A percentile compares a stretch with the other conserved stretches of the same genome.
These are phyloP conservation scores for Charina bottae DNA, from an alignment of 2,113 vertebrate species.

Conservation along the genomic window DNA sequence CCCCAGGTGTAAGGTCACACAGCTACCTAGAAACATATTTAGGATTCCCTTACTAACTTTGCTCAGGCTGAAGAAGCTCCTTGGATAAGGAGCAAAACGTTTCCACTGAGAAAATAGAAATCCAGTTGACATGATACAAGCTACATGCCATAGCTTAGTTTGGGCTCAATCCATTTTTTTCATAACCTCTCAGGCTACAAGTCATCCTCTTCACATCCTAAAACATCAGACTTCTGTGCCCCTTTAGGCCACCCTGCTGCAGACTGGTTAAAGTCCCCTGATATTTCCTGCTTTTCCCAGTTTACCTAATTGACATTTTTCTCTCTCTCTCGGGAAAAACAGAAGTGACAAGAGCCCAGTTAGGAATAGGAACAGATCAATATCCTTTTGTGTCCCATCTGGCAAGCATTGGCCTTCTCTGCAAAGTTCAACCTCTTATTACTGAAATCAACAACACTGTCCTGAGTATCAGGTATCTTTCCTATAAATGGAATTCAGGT, in stretches of 20 bases:
- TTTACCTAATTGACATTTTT: neutral
- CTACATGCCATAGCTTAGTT: constrained; percentile 4
- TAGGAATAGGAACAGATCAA: neutral
- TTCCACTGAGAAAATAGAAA: too few species aligned
- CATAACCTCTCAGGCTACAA: neutral
- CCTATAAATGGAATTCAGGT: constrained; percentile 32
- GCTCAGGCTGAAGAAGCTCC: too few species aligned
- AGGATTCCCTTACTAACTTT: too few species aligned
- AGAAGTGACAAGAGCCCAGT: constrained; percentile 2
- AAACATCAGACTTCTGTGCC: neutral
- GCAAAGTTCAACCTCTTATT: constrained; percentile 42
- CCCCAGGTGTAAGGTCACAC: too few species aligned
- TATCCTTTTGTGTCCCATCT: constrained; percentile 19
- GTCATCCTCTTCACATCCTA: neutral
- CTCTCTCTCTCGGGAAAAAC: neutral
- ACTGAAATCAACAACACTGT: constrained; percentile 51
- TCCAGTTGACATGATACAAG: too few species aligned
- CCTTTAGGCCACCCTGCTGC: neutral
- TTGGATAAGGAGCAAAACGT: too few species aligned
- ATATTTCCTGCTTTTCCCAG: neutral
- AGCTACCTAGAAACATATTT: too few species aligned
- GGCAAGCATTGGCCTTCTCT: constrained; percentile 24
- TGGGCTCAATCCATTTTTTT: neutral
- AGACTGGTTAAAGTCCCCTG: neutral
- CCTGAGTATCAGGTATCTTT: constrained; percentile 49